Percentiles rank a stretch among this genome's conserved stretches.
Conservation (phyloP, 1,140 invertebrate species). For the honey bee (Apis mellifera) region DNA sequence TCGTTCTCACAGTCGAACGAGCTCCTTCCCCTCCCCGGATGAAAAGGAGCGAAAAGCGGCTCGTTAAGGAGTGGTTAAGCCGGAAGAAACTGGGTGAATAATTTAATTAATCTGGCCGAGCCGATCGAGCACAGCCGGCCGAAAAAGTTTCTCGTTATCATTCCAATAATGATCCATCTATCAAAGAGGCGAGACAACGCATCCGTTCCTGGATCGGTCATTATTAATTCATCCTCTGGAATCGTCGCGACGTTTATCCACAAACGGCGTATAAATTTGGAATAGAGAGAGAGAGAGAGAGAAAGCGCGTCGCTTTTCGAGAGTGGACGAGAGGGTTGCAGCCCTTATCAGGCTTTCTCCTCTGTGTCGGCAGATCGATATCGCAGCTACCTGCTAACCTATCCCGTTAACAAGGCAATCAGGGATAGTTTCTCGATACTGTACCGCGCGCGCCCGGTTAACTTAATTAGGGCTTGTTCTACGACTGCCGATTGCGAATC, state of each 20-base stretch:
- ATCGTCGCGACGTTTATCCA: conserved; percentile 25
- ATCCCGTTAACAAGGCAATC: conserved; percentile 78
- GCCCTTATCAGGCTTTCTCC: conserved; percentile 72
- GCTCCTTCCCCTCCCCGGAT: neutral
- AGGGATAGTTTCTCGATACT: conserved; percentile 77
- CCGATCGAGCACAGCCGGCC: neutral
- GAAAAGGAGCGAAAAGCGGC: conserved; percentile 12
- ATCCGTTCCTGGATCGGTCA: conserved; percentile 8
- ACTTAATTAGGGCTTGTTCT: conserved; percentile 78
- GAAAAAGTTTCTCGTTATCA: conserved; percentile 43
- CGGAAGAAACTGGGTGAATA: conserved; percentile 29
- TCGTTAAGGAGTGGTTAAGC: conserved; percentile 34
- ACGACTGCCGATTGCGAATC: conserved; percentile 71
- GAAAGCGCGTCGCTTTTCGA: neutral
- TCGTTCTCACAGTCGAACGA: conserved; percentile 8
- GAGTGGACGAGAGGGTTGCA: conserved; percentile 33
- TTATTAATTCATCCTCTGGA: conserved; percentile 43
- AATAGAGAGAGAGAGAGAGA: conserved; percentile 22
- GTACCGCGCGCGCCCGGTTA: conserved; percentile 69
- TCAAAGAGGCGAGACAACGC: conserved; percentile 28
- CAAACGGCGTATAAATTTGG: conserved; percentile 65
- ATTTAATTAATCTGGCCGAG: conserved; percentile 36
- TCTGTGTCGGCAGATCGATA: conserved; percentile 72
- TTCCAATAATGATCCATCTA: conserved; percentile 22
- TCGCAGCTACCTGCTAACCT: conserved; percentile 70